Evolutionary conservation across 2,888 invertebrate species (phyloP).

Genomic region (Scaptomyza caliginosa): DNA sequence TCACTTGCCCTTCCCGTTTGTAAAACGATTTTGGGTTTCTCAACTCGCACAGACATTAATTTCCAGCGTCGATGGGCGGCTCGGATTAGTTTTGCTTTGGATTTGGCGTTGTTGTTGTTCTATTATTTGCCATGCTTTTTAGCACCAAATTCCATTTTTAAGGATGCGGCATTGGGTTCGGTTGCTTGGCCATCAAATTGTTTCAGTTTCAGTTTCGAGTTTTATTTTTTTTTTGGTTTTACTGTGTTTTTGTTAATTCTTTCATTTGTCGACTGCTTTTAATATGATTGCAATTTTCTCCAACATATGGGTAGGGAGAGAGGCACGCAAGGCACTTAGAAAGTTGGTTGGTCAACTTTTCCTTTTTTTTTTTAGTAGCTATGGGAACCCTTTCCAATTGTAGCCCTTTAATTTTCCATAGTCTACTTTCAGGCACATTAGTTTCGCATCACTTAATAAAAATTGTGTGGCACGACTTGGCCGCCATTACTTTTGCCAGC

Average conservation of each 20-base stretch:
- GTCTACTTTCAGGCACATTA: constrained; percentile 66
- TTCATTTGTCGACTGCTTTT: constrained; percentile 58
- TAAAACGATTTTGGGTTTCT: constrained; percentile 41
- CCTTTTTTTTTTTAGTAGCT: no score
- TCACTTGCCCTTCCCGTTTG: not conserved
- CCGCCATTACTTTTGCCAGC: constrained; percentile 51
- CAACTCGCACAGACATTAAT: not conserved
- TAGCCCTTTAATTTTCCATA: constrained; percentile 52
- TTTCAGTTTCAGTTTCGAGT: constrained; percentile 4
- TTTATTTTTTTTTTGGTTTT: constrained; percentile 15
- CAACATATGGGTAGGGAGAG: constrained; percentile 44
- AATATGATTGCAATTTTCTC: constrained; percentile 78
- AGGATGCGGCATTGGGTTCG: constrained; percentile 19
- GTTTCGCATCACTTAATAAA: constrained; percentile 68
- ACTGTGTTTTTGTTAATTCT: constrained; percentile 27
- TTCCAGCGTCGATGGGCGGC: constrained; percentile 28
- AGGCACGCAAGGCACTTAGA: constrained; percentile 28
- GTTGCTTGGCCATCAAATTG: constrained; percentile 35
- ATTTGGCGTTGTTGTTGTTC: constrained; percentile 12
- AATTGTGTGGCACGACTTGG: constrained; percentile 56
- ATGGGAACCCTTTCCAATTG: constrained; percentile 3
- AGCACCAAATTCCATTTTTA: constrained; percentile 47
- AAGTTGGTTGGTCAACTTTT: constrained; percentile 53
- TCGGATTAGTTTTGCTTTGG: constrained; percentile 68
- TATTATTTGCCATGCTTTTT: constrained; percentile 43